These are phyloP conservation scores for Macrocentrus cingulum DNA, from an alignment of 1,140 invertebrate genomes.

Conservation along the genomic window DNA sequence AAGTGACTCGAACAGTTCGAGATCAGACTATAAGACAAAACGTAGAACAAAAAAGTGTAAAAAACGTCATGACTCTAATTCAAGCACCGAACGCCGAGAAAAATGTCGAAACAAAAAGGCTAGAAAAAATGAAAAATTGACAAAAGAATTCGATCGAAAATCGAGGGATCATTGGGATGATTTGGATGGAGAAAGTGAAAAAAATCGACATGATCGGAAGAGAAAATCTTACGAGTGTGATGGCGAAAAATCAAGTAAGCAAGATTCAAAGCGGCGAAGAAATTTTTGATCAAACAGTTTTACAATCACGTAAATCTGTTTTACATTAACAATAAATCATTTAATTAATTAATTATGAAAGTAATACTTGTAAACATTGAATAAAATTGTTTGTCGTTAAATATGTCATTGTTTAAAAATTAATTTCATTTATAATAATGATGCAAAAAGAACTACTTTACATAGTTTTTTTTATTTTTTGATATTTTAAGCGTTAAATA, in stretches of 20 bases:
- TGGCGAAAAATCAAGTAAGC: slow-evolving; percentile 9
- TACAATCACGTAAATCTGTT: no score
- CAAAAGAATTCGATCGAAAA: slow-evolving; percentile 30
- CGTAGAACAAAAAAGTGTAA: slow-evolving; percentile 18
- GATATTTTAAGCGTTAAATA: no score
- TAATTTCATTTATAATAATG: no score
- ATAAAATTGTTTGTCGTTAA: no score
- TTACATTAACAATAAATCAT: no score
- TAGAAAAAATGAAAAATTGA: slow-evolving; percentile 8
- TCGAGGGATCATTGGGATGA: slow-evolving; percentile 32
- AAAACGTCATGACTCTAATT: slow-evolving; percentile 9
- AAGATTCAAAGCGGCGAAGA: slow-evolving; percentile 12
- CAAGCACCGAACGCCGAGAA: slow-evolving; percentile 3
- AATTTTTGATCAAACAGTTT: slow-evolving; percentile 20
- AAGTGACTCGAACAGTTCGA: slow-evolving; percentile 11
- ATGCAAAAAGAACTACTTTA: no score
- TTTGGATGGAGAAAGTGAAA: slow-evolving; percentile 30
- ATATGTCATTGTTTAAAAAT: no score
- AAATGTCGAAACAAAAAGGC: slow-evolving; percentile 5
- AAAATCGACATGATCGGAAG: slow-evolving; percentile 16
- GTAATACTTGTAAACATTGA: no score
- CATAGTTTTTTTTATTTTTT: no score
- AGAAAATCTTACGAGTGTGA: slow-evolving; percentile 22
- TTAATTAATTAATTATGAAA: no score
- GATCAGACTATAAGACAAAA: slow-evolving; percentile 14